Base-by-base conservation (phyloP, 2,113 vertebrate genomes). In the Catharus fuscescens region DNA sequence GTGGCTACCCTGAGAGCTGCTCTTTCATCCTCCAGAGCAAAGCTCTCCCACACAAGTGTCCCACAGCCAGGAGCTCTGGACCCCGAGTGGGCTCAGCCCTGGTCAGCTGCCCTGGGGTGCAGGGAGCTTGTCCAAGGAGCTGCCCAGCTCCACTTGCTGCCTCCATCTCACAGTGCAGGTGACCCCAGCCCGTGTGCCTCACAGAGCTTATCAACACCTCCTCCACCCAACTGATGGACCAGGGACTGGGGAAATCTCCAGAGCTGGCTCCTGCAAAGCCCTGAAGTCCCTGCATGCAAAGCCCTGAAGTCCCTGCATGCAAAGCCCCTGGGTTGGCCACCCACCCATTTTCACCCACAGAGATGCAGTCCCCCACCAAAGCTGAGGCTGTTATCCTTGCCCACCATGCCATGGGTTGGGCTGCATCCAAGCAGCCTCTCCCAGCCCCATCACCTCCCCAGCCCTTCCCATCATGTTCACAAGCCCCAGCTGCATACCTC, bases 161-260 rank as follows among this genome's bases (percentile, higher is more conserved):
- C 48, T 82, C 38, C 44, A 5, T 4, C 38, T 14, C 74, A 8
- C 2, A 1, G 14, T 1, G 5, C 16, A 14, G 59, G 8, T 4
- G 28, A 66, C 7, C 57, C 29, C 20, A 24, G 24, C 42, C 14
- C 56, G 3, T 0, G 0, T 4, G 17, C 38, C 78, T n/a, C 38
- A 34, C 42, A 47, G n/a, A 52, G 40, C 38, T 73, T 14, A 38
- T 5, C 6, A 8, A n/a, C 1, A 2, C 10, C 10, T 50, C 34
- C 76, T 76, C 18, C 66, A 72, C 36, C 44, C 31, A 28, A 12
- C 23, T 0, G 0, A 47, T 0, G 0, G 50, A 28, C 8, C 36
- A 19, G 66, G 28, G 44, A 5, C 74, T 26, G 40, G 29, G 60
- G 28, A 40, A 74, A n/a, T 44, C 40, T 64, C 23, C 72, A 31